Base-by-base conservation (phyloP, 2,113 vertebrate genomes). In the Pavo muticus region DNA sequence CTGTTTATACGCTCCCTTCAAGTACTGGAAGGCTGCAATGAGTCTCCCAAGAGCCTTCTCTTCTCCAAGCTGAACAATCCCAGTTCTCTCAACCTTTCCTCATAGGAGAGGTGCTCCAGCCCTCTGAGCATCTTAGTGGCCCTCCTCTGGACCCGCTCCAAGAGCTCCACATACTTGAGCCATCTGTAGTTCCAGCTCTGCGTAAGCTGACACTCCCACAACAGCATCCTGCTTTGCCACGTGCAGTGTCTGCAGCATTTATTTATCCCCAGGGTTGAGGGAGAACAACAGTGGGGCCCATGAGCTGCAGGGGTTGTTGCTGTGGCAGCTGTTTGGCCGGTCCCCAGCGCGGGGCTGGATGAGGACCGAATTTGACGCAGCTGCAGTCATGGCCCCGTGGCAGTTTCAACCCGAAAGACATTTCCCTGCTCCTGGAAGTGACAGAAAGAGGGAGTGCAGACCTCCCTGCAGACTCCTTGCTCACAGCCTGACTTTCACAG, bases 241-340 rank as follows among this genome's bases (percentile, higher is more conserved):
- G 3, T 15, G 2, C 30, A 1, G 1, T 95, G 95, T 95, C 68
- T 63, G 30, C 13, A 92, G 92, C 89, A n/a, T 76, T 88, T 84
- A 27, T 75, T 91, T 64, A 95, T 92, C 95, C 97, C 95, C 84
- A 64, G 81, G 40, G 37, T 72, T 52, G 44, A 74, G 39, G 11
- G 59, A 18, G 17, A 45, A 14, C 20, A 73, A 42, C 54, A 37
- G 15, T 5, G 71, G 88, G 95, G 96, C 88, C 94, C 84, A 77
- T 57, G 74, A 88, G 44, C 93, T 54, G 27, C 52, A 54, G 27
- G 52, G 52, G 8, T 9, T 40, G 27, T 52, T 84, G 65, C 83
- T 95, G 84, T 97, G 56, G 97, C 96, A 97, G 96, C 67, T 90
- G 64, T 73, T 70, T 78, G 97, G 96, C 96, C 96, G 81, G 86